phyloP scores from a whole-genome alignment of 2,797 vertebrate genomes.

The Myotis myotis region DNA sequence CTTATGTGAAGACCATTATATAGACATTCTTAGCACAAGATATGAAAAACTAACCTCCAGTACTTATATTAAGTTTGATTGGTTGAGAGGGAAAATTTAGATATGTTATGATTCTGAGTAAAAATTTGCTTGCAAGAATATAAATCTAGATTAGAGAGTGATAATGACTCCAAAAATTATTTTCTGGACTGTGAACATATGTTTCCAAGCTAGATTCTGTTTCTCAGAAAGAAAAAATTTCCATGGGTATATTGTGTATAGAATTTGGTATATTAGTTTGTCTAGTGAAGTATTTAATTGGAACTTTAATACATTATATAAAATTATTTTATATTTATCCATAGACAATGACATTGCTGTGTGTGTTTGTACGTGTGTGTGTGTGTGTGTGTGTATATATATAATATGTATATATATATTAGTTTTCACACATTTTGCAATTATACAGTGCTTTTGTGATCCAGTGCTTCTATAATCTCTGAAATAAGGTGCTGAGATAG shows the following conservation, averaged over 20 bases:
- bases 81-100: constrained; percentile 6
- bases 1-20: neutral
- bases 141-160: neutral
- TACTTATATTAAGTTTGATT: neutral
- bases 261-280: neutral
- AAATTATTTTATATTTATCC: constrained; percentile 26
- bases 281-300: constrained; percentile 42
- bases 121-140: neutral
- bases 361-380: neutral
- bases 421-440: neutral
- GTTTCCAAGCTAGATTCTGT: neutral
- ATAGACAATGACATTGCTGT: neutral
- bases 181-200: neutral
- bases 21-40: neutral
- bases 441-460: neutral
- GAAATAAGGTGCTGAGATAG: neutral
- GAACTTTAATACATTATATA: neutral
- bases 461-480: constrained; percentile 3
- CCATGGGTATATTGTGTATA: neutral
- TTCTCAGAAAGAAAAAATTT: neutral
- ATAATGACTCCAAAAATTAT: neutral
- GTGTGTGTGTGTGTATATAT: no score
- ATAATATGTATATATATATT: neutral
- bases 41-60: neutral
- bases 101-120: neutral